phyloP scores from a whole-genome alignment of 2,888 invertebrate genomes.

The Hartigia nigra region DNA sequence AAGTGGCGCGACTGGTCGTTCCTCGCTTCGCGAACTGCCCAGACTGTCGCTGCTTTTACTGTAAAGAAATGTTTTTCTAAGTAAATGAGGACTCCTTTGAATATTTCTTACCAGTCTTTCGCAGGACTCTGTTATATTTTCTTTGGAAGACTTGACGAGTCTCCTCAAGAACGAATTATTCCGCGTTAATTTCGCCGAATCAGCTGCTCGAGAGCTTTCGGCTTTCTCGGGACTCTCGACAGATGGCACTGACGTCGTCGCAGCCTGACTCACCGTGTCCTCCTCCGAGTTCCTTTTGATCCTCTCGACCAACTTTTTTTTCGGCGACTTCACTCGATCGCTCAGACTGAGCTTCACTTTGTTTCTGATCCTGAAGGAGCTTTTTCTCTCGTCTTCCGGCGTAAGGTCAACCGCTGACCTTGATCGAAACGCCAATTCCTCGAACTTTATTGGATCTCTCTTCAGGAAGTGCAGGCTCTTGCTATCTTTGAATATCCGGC shows the following conservation, averaged over 20 bases:
- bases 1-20: slow-evolving; percentile 41
- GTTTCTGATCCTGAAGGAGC: slow-evolving; percentile 5
- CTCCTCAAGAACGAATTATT: slow-evolving; percentile 49
- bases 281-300: neutral
- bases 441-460: neutral
- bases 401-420: slow-evolving; percentile 5
- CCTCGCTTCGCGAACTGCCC: slow-evolving; percentile 20
- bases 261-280: neutral
- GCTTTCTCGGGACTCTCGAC: neutral
- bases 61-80: slow-evolving; percentile 39
- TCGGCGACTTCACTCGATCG: slow-evolving; percentile 28
- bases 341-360: slow-evolving; percentile 33
- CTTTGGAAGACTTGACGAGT: slow-evolving; percentile 46
- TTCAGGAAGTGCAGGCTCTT: slow-evolving; percentile 7
- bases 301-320: neutral
- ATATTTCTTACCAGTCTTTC: slow-evolving; percentile 50
- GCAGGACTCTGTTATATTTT: slow-evolving; percentile 46
- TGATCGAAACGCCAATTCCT: slow-evolving; percentile 5
- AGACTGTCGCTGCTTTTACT: slow-evolving; percentile 29
- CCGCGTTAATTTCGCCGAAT: slow-evolving; percentile 17
- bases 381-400: neutral
- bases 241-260: neutral
- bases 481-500: slow-evolving; percentile 56
- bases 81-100: slow-evolving; percentile 43
- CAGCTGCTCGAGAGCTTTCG: neutral